Percentiles rank a stretch among this genome's conserved stretches.
Evolutionary conservation across 2,888 invertebrate genomes (phyloP).

Genomic region (Cetonia aurata): DNA sequence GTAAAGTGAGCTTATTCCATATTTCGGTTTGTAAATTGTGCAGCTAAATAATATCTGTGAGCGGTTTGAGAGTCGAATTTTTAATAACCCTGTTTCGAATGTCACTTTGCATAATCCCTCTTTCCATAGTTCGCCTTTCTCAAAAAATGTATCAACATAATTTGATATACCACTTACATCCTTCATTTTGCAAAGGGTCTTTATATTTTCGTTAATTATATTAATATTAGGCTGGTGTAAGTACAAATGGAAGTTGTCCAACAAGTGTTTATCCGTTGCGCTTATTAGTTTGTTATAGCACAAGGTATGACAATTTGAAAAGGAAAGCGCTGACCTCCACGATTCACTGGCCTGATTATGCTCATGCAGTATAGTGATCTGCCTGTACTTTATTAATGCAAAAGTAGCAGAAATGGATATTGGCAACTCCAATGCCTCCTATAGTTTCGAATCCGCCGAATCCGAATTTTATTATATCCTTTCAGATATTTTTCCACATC

Average conservation of each 20-base stretch:
- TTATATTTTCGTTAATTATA: not conserved
- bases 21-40: not conserved
- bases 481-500: no score
- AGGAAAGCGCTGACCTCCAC: not conserved
- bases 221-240: not conserved
- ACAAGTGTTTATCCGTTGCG: not conserved
- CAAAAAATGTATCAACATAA: not conserved
- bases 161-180: not conserved
- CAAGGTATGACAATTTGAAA: not conserved
- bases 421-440: not conserved
- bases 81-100: slow-evolving; percentile 14
- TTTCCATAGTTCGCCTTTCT: not conserved
- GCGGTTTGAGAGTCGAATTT: no score
- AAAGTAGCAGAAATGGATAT: no score
- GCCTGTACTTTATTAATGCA: no score
- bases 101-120: not conserved
- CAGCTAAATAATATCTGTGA: not conserved
- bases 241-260: no score
- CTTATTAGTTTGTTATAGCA: not conserved
- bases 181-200: not conserved
- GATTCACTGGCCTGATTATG: not conserved
- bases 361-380: not conserved
- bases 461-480: no score
- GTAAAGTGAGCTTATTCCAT: slow-evolving; percentile 1
- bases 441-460: not conserved